Evolutionary conservation across 2,797 vertebrate species (phyloP).

Genomic region (Scarus forsteni): DNA sequence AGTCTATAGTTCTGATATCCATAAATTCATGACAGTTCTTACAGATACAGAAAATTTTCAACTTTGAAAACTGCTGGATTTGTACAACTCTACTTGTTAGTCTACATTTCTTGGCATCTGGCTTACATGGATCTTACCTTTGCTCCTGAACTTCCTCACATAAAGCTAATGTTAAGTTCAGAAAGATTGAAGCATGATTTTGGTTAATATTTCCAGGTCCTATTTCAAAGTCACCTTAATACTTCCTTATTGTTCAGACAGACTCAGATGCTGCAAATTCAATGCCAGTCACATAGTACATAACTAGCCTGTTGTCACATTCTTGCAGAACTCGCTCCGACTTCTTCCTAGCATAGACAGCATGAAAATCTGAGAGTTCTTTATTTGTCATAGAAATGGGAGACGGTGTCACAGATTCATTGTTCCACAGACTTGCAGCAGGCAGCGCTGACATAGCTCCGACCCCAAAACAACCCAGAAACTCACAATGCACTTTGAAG

Average conservation of each 20-base stretch:
- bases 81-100: too few relatives aligned
- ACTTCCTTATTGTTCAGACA: background rate
- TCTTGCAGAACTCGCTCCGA: conserved; percentile 11
- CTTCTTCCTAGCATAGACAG: background rate
- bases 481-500: conserved; percentile 86
- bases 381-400: conserved; percentile 13
- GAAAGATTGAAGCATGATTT: too few relatives aligned
- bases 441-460: background rate
- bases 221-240: background rate
- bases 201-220: too few relatives aligned
- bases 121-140: too few relatives aligned
- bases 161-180: too few relatives aligned
- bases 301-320: conserved; percentile 5
- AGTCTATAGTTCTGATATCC: too few relatives aligned
- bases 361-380: conserved; percentile 17
- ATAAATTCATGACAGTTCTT: too few relatives aligned
- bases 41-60: too few relatives aligned
- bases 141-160: too few relatives aligned
- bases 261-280: conserved; percentile 3
- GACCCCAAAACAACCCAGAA: background rate
- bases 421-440: conserved; percentile 21
- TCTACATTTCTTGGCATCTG: too few relatives aligned
- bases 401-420: conserved; percentile 24
- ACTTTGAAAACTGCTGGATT: too few relatives aligned
- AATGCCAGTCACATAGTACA: conserved; percentile 3